These are phyloP conservation scores for Microtus pennsylvanicus DNA, from an alignment of 2,113 vertebrate genomes.

Conservation along the genomic window DNA sequence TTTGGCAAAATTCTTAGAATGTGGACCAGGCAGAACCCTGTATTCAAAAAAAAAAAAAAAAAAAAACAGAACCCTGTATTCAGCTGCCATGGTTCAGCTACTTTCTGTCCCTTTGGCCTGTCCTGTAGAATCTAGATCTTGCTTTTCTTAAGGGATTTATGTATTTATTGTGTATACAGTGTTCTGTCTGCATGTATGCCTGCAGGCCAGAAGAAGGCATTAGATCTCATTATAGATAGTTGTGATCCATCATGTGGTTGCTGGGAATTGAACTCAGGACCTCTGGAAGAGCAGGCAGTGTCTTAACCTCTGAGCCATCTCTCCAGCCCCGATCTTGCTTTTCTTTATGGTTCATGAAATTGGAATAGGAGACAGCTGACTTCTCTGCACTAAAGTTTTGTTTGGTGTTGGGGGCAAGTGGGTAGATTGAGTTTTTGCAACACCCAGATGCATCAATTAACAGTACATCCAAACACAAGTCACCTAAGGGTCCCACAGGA, in stretches of 20 bases:
- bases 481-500: not conserved
- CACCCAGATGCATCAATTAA: not conserved
- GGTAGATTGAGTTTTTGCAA: not conserved
- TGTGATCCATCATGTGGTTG: too few species aligned
- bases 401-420: not conserved
- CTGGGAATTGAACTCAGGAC: too few species aligned
- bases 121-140: conserved; percentile 32
- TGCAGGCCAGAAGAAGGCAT: too few species aligned
- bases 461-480: not conserved
- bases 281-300: too few species aligned
- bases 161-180: too few species aligned
- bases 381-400: not conserved
- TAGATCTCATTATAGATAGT: too few species aligned
- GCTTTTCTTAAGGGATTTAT: not conserved
- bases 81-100: not conserved
- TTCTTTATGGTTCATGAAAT: not conserved
- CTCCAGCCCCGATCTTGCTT: too few species aligned
- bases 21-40: not conserved
- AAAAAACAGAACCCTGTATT: not conserved
- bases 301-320: too few species aligned
- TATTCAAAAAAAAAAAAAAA: too few species aligned
- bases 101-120: not conserved
- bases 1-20: not conserved
- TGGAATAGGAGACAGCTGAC: not conserved
- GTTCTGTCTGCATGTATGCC: too few species aligned